These are phyloP conservation scores for Scaptomyza parva DNA, from an alignment of 2,888 invertebrate genomes.

Conservation along the genomic window DNA sequence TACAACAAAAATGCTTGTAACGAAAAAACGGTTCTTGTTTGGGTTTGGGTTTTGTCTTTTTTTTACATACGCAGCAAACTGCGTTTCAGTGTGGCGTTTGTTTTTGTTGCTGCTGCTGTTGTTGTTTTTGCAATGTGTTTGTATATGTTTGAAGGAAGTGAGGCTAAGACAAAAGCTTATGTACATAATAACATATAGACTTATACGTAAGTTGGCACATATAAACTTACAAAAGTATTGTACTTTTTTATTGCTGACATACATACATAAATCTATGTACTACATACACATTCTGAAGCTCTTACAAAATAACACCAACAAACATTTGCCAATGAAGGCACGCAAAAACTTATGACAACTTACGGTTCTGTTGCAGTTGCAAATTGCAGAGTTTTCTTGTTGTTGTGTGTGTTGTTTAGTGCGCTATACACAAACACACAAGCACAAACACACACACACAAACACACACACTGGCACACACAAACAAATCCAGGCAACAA, in stretches of 20 bases:
- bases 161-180: conserved; percentile 27
- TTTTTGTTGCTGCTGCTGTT: conserved; percentile 21
- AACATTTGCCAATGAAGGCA: conserved; percentile 10
- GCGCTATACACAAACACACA: conserved; percentile 22
- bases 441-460: conserved; percentile 13
- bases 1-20: conserved; percentile 21
- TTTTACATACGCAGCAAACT: conserved; percentile 38
- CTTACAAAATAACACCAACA: conserved; percentile 15
- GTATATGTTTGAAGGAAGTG: conserved; percentile 4
- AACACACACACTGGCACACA: conserved; percentile 16
- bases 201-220: conserved; percentile 12
- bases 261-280: conserved; percentile 8
- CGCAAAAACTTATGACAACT: conserved; percentile 36
- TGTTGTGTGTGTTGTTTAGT: conserved; percentile 44
- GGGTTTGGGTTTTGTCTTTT: conserved; percentile 21
- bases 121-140: background rate
- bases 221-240: conserved; percentile 19
- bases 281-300: background rate
- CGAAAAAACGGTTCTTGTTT: conserved; percentile 29
- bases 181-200: conserved; percentile 1
- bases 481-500: conserved; percentile 32
- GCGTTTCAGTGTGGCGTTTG: conserved; percentile 31
- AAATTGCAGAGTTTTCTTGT: conserved; percentile 44
- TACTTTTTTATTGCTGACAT: conserved; percentile 10
- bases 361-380: conserved; percentile 53